A percentile compares a stretch with the other conserved stretches of the same genome.
These are phyloP conservation scores for Prunella strophiata DNA, from an alignment of 2,797 vertebrate species.

Conservation along the genomic window DNA sequence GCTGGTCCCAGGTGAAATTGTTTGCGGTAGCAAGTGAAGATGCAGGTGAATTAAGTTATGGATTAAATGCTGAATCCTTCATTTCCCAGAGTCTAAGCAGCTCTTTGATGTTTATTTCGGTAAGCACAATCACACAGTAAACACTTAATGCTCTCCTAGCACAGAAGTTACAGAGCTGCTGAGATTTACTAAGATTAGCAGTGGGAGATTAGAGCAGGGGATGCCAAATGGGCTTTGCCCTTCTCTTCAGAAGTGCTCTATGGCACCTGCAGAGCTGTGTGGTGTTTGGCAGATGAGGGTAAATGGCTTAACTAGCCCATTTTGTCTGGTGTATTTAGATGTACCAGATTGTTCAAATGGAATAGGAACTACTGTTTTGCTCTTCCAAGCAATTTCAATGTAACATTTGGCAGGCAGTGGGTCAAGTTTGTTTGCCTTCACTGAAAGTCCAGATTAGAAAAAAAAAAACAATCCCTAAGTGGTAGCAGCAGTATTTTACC, in stretches of 20 bases:
- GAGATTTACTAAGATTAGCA: constrained; percentile 72
- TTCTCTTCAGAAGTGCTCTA: neutral
- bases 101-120: constrained; percentile 24
- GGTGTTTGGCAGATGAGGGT: neutral
- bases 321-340: neutral
- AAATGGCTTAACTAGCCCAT: neutral
- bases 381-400: neutral
- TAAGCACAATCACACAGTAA: neutral
- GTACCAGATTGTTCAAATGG: neutral
- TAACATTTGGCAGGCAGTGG: neutral
- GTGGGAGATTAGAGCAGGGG: constrained; percentile 41
- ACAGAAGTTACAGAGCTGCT: neutral
- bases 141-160: constrained; percentile 3
- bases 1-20: neutral
- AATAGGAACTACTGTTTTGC: neutral
- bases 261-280: neutral
- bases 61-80: constrained; percentile 10
- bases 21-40: neutral
- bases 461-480: neutral
- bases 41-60: neutral
- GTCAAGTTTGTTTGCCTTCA: neutral
- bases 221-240: constrained; percentile 28
- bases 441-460: neutral
- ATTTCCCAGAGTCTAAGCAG: neutral
- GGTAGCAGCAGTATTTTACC: neutral